Conservation (phyloP, 2,888 invertebrate genomes). For the Ochropleura leucogaster region DNA sequence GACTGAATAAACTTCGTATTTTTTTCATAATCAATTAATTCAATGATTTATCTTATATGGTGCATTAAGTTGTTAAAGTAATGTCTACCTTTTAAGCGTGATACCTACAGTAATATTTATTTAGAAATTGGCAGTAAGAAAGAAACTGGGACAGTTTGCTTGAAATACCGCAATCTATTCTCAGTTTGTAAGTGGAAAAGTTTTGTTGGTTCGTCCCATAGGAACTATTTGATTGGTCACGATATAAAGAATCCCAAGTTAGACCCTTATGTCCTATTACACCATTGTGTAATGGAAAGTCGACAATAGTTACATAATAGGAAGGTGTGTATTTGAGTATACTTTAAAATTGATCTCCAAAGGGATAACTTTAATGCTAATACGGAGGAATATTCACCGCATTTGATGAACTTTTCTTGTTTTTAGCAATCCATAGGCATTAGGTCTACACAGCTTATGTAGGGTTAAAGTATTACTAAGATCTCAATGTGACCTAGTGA, state of each 20-base stretch:
- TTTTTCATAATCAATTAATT: background rate
- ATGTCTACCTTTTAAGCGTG: background rate
- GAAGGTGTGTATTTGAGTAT: background rate
- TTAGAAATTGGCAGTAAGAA: conserved; percentile 13
- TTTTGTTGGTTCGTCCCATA: conserved; percentile 47
- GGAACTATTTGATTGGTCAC: conserved; percentile 51
- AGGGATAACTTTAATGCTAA: background rate
- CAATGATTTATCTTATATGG: background rate
- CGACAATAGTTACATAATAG: background rate
- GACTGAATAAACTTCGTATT: background rate
- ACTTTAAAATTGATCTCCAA: background rate
- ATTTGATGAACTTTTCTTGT: background rate
- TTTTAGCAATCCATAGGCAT: background rate
- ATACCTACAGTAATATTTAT: conserved; percentile 1
- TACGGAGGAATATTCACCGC: background rate
- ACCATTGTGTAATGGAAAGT: conserved; percentile 16
- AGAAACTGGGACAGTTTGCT: conserved; percentile 34
- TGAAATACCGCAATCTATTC: conserved; percentile 51
- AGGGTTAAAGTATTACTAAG: background rate
- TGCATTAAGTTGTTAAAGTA: background rate
- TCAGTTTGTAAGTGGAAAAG: conserved; percentile 57
- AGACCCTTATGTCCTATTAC: conserved; percentile 21
- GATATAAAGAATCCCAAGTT: conserved; percentile 47
- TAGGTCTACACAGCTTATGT: background rate
- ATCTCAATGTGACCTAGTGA: background rate